Conservation (phyloP, 2,888 invertebrate genomes). For the Itoplectis maculator region DNA sequence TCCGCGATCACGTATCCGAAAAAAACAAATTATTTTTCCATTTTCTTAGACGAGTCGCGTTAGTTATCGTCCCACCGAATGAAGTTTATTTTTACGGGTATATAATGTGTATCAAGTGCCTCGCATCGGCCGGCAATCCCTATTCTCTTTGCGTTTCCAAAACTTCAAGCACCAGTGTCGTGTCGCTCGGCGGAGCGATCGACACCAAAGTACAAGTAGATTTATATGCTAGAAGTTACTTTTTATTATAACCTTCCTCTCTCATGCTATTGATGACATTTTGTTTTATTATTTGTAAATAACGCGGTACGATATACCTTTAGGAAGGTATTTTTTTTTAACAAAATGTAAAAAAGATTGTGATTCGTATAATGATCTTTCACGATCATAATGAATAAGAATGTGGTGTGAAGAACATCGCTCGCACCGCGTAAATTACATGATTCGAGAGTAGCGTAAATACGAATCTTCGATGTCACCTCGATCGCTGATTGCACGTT, state of each 20-base stretch:
- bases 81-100: conserved; percentile 55
- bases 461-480: conserved; percentile 59
- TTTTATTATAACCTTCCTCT: conserved; percentile 68
- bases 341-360: conserved; percentile 21
- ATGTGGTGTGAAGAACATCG: conserved; percentile 30
- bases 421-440: conserved; percentile 1
- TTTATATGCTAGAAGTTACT: conserved; percentile 72
- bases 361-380: conserved; percentile 51
- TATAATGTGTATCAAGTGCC: conserved; percentile 33
- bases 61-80: conserved; percentile 58
- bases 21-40: conserved; percentile 6
- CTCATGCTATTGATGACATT: conserved; percentile 71
- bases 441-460: conserved; percentile 53
- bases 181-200: conserved; percentile 44
- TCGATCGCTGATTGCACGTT: conserved; percentile 37
- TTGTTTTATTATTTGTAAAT: conserved; percentile 74
- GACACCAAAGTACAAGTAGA: conserved; percentile 76
- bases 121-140: conserved; percentile 56
- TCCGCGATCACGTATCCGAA: conserved; percentile 29
- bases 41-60: conserved; percentile 27
- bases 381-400: conserved; percentile 36
- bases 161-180: conserved; percentile 68
- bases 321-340: conserved; percentile 63
- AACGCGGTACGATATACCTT: conserved; percentile 63
- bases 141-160: conserved; percentile 51